Conservation (phyloP, 2,888 invertebrate genomes). For the Pomacea canaliculata region DNA sequence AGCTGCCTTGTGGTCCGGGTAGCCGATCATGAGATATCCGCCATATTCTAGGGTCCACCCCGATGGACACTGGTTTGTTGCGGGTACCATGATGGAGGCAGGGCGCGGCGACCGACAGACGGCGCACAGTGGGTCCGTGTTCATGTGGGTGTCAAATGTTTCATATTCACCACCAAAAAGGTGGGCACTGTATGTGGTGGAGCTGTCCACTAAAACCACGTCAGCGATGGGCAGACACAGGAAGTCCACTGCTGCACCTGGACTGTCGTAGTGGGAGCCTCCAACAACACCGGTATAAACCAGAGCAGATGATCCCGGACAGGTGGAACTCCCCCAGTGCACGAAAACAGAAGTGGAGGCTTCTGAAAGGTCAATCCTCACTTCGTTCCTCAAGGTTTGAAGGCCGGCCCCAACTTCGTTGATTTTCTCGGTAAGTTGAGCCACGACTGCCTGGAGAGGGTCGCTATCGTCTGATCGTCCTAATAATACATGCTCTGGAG, state of each 20-base stretch:
- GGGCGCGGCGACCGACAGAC: conserved; percentile 16
- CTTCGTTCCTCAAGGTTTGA: conserved; percentile 1
- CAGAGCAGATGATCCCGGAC: background rate
- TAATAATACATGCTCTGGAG: no score
- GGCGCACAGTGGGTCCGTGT: conserved; percentile 19
- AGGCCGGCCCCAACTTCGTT: background rate
- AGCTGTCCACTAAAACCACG: background rate
- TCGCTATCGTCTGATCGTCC: background rate
- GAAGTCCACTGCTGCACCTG: conserved; percentile 7
- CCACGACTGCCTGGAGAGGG: background rate
- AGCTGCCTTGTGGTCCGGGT: background rate
- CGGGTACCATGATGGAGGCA: conserved; percentile 16
- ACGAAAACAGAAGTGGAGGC: conserved; percentile 14
- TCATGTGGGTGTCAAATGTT: conserved; percentile 10
- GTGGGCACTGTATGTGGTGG: background rate
- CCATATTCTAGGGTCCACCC: conserved; percentile 14
- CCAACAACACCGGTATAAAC: conserved; percentile 15
- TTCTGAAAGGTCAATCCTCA: background rate
- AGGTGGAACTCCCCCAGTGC: conserved; percentile 18
- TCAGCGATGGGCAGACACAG: conserved; percentile 12
- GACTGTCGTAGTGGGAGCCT: conserved; percentile 8
- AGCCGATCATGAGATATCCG: conserved; percentile 18
- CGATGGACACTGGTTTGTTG: conserved; percentile 10
- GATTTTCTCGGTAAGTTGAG: background rate
- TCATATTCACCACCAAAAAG: conserved; percentile 13